phyloP scores from a whole-genome alignment of 2,113 vertebrate genomes.

The Marcusenius ussheri region DNA sequence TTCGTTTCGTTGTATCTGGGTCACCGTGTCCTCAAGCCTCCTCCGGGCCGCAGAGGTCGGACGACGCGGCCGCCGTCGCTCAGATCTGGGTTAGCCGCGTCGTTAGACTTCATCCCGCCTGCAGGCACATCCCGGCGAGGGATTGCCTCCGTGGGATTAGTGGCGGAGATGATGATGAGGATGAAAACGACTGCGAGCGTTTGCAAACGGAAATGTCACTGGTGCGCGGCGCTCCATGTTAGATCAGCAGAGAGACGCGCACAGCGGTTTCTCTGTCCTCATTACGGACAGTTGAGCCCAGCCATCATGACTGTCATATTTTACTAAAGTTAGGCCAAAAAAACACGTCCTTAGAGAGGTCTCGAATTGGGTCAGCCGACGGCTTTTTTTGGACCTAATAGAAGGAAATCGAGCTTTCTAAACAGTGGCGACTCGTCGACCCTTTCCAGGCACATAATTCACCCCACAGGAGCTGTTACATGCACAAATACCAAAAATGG shows the following conservation, averaged over 20 bases:
- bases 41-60: slow-evolving; percentile 10
- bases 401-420: slow-evolving; percentile 5
- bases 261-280: slow-evolving; percentile 6
- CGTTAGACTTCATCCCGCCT: neutral
- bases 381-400: slow-evolving; percentile 14
- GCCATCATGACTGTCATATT: slow-evolving; percentile 34
- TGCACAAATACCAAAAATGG: slow-evolving; percentile 37
- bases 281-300: slow-evolving; percentile 21
- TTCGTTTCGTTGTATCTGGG: neutral
- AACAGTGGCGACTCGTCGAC: slow-evolving; percentile 4
- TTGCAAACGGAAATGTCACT: neutral
- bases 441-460: neutral
- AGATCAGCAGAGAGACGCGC: neutral
- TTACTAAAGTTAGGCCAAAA: slow-evolving; percentile 41
- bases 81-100: slow-evolving; percentile 1
- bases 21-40: slow-evolving; percentile 12
- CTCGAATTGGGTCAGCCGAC: slow-evolving; percentile 35
- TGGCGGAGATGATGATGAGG: neutral
- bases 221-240: neutral
- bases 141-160: neutral
- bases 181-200: neutral
- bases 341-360: slow-evolving; percentile 36
- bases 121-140: neutral
- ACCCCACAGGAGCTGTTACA: slow-evolving; percentile 28
- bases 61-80: neutral